A percentile compares a stretch with the other conserved stretches of the same genome.
Conservation (phyloP, 2,113 vertebrate species). For the Varanus salvator region DNA sequence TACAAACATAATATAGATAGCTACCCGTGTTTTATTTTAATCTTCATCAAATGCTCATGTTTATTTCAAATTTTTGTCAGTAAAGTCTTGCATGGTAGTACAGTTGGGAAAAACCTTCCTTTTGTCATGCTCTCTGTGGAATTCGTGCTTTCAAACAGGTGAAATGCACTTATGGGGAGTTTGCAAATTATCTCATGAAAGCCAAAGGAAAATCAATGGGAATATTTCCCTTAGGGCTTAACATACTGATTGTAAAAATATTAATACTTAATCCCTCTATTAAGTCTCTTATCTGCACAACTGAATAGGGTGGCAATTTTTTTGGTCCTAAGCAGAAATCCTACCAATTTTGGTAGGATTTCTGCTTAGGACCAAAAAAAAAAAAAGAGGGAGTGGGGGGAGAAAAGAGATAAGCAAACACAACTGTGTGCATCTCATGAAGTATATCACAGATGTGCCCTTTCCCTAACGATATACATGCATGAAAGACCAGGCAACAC, state of each 20-base stretch:
- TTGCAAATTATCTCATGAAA: constrained; percentile 57
- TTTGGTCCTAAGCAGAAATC: too few species aligned
- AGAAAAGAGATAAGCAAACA: constrained; percentile 20
- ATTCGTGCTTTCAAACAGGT: constrained; percentile 52
- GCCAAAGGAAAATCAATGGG: constrained; percentile 61
- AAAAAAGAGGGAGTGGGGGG: neutral
- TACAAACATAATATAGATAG: constrained; percentile 44
- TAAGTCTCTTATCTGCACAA: constrained; percentile 41
- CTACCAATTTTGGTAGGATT: too few species aligned
- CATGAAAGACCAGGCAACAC: constrained; percentile 41
- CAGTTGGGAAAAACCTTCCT: constrained; percentile 51
- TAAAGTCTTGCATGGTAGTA: constrained; percentile 45
- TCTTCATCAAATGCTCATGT: constrained; percentile 49
- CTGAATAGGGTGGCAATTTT: neutral
- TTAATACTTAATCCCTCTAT: constrained; percentile 51
- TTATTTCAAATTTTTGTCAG: constrained; percentile 47
- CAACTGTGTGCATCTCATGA: constrained; percentile 34
- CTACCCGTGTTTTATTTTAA: constrained; percentile 54
- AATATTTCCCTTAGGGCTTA: constrained; percentile 54
- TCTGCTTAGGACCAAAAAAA: constrained; percentile 44
- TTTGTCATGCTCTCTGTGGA: constrained; percentile 43
- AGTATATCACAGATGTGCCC: constrained; percentile 20
- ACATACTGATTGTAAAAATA: constrained; percentile 54
- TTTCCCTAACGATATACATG: constrained; percentile 1
- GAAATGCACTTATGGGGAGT: constrained; percentile 56